phyloP scores from a whole-genome alignment of 2,888 invertebrate species.

The Orthosia cruda region DNA sequence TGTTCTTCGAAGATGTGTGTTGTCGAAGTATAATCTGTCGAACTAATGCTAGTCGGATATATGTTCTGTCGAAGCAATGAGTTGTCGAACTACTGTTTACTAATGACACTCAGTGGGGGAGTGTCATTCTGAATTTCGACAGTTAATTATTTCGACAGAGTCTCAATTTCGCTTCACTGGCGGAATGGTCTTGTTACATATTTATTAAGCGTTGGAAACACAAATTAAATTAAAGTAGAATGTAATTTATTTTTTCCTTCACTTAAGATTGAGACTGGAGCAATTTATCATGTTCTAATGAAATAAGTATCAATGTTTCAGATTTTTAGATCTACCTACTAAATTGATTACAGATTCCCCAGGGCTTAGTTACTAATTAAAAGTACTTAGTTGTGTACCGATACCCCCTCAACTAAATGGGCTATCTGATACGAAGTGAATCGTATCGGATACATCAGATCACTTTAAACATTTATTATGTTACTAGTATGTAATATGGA shows the following conservation, averaged over 20 bases:
- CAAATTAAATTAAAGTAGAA: no score
- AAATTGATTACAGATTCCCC: neutral
- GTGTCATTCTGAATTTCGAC: no score
- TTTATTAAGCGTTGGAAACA: no score
- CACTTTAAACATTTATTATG: slow-evolving; percentile 3
- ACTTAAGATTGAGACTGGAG: neutral
- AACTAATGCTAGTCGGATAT: no score
- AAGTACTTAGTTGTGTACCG: neutral
- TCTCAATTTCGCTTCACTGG: neutral
- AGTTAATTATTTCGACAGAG: no score
- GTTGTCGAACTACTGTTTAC: no score
- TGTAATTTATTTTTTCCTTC: neutral
- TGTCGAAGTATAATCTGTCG: no score
- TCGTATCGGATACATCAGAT: slow-evolving; percentile 1
- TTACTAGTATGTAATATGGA: slow-evolving; percentile 10
- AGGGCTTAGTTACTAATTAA: neutral
- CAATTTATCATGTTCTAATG: slow-evolving; percentile 4
- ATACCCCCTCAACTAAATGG: neutral
- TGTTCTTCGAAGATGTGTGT: no score
- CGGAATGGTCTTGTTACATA: no score
- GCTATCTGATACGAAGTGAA: neutral
- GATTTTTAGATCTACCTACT: no score
- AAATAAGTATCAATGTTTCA: neutral
- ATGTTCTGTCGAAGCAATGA: no score
- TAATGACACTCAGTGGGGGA: no score